phyloP scores from a whole-genome alignment of 2,797 vertebrate genomes.

The Apogon hyalosoma region DNA sequence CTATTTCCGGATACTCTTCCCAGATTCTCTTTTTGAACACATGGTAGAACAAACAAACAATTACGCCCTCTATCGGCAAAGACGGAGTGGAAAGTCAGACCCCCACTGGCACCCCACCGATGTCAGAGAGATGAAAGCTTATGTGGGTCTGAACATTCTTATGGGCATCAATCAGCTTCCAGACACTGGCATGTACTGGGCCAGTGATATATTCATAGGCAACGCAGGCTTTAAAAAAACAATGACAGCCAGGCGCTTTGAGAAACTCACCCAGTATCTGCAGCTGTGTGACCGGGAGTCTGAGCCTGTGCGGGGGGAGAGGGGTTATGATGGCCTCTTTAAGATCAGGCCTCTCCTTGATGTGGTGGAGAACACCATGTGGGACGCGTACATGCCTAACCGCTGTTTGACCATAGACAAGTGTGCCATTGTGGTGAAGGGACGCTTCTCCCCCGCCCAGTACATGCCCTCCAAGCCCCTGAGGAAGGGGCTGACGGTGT shows the following conservation, averaged over 20 bases:
- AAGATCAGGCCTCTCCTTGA: slow-evolving; percentile 87
- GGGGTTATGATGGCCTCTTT: slow-evolving; percentile 85
- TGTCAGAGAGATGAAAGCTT: slow-evolving; percentile 87
- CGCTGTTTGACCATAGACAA: slow-evolving; percentile 87
- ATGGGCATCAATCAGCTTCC: slow-evolving; percentile 91
- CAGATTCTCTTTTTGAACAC: slow-evolving; percentile 90
- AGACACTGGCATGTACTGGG: slow-evolving; percentile 89
- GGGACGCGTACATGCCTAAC: slow-evolving; percentile 85
- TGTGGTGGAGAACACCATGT: slow-evolving; percentile 86
- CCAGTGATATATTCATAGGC: slow-evolving; percentile 89
- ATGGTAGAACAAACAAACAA: slow-evolving; percentile 92
- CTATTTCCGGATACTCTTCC: slow-evolving; percentile 91
- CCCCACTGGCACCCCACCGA: slow-evolving; percentile 89
- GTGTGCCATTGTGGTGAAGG: slow-evolving; percentile 81
- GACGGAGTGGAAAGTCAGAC: slow-evolving; percentile 86
- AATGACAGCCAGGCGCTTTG: slow-evolving; percentile 87
- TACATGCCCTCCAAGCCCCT: slow-evolving; percentile 87
- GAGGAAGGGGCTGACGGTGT: slow-evolving; percentile 86
- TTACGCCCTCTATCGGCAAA: slow-evolving; percentile 90
- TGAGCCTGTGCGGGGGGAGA: slow-evolving; percentile 83
- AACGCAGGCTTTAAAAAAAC: slow-evolving; percentile 89
- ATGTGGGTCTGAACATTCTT: slow-evolving; percentile 87
- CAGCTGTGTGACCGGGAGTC: slow-evolving; percentile 86
- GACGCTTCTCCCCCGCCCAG: slow-evolving; percentile 85
- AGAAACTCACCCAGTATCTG: slow-evolving; percentile 88